A percentile compares a stretch with the other conserved stretches of the same genome.
phyloP scores from a whole-genome alignment of 2,888 invertebrate species.

The Resseliella maxima region DNA sequence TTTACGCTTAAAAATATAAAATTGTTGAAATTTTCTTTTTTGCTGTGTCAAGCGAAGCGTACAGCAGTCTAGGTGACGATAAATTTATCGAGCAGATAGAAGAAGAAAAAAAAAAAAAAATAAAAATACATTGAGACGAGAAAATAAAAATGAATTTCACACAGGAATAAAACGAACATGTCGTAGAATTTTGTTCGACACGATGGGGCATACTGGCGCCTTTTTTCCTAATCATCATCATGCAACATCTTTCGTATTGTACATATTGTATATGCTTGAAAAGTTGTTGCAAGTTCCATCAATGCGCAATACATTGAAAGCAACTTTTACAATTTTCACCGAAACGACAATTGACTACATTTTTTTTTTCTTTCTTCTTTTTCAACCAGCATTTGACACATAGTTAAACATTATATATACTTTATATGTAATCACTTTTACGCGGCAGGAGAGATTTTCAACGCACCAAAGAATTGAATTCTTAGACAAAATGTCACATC shows the following conservation, averaged over 20 bases:
- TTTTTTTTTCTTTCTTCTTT: too few relatives aligned
- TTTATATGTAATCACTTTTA: too few relatives aligned
- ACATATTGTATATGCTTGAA: background rate
- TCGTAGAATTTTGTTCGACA: background rate
- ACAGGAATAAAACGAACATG: background rate
- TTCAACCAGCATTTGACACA: too few relatives aligned
- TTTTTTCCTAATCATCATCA: background rate
- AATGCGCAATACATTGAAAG: background rate
- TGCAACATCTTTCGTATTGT: background rate
- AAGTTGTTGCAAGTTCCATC: too few relatives aligned
- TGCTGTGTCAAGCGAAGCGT: too few relatives aligned
- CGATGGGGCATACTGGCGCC: slow-evolving; percentile 4
- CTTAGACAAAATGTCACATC: too few relatives aligned
- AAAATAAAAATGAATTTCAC: background rate
- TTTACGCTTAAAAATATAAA: background rate
- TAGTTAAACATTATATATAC: too few relatives aligned
- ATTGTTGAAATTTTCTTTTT: background rate
- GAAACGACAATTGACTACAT: background rate
- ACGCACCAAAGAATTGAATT: too few relatives aligned
- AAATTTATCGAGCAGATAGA: background rate
- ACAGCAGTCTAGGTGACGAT: background rate
- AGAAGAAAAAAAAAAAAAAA: background rate
- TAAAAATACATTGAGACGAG: background rate
- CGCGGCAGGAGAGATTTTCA: too few relatives aligned
- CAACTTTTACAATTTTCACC: background rate